phyloP scores from a whole-genome alignment of 2,797 vertebrate species.

The Chiroxiphia lanceolata region DNA sequence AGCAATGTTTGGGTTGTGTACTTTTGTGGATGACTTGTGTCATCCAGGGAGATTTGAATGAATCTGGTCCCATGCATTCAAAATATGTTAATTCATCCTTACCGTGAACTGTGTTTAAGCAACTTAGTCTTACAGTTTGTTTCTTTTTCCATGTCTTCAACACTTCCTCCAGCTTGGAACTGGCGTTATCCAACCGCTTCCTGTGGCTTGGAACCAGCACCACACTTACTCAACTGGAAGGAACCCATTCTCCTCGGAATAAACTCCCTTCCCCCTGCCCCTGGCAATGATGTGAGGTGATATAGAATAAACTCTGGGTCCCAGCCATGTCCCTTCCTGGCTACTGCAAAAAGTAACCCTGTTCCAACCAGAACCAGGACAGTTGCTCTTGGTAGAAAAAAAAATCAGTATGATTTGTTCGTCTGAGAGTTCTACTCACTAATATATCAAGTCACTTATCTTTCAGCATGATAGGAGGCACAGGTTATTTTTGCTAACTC shows the following conservation, averaged over 20 bases:
- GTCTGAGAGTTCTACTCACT: conserved; percentile 6
- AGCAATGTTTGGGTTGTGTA: not conserved
- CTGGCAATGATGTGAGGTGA: not conserved
- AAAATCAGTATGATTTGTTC: not conserved
- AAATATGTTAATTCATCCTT: conserved; percentile 13
- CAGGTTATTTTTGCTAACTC: conserved; percentile 72
- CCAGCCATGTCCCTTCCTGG: not conserved
- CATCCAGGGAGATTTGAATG: not conserved
- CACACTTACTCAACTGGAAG: not conserved
- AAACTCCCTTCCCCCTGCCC: not conserved
- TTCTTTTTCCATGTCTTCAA: conserved; percentile 37
- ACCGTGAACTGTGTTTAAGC: conserved; percentile 27
- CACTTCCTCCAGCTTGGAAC: not conserved
- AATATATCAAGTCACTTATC: conserved; percentile 43
- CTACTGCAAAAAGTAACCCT: not conserved
- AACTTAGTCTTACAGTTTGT: conserved; percentile 28
- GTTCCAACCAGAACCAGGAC: not conserved
- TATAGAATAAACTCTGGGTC: not conserved
- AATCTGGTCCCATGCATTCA: not conserved
- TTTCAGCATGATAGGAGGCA: conserved; percentile 65
- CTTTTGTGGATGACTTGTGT: not conserved
- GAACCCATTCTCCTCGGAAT: not conserved
- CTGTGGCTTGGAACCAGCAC: not conserved
- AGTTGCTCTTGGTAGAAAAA: not conserved
- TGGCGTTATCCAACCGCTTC: not conserved